A percentile compares a stretch with the other conserved stretches of the same genome.
These are phyloP conservation scores for Zaprionus gabonicus DNA, from an alignment of 1,140 invertebrate genomes.

Conservation along the genomic window DNA sequence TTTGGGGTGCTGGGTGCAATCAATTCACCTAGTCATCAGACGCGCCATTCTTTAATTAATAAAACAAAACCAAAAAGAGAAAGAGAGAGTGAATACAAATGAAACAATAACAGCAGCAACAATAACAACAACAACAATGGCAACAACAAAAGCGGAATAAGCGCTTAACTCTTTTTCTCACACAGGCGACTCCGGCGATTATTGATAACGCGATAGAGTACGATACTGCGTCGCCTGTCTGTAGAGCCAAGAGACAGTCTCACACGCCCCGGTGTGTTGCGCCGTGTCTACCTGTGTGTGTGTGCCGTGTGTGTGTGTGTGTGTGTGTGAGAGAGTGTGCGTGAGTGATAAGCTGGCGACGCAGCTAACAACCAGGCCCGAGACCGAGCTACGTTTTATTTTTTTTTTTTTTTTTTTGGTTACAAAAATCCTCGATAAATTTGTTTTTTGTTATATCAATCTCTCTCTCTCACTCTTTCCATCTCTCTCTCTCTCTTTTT, in stretches of 20 bases:
- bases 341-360: conserved; percentile 65
- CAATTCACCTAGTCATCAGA: conserved; percentile 30
- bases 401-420: background rate
- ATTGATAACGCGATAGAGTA: conserved; percentile 54
- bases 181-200: conserved; percentile 15
- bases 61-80: conserved; percentile 47
- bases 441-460: background rate
- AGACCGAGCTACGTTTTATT: conserved; percentile 31
- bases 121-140: background rate
- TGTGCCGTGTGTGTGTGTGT: background rate
- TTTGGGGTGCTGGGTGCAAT: conserved; percentile 17
- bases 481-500: background rate
- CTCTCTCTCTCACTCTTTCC: background rate
- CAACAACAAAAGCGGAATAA: conserved; percentile 29
- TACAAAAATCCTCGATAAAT: conserved; percentile 40
- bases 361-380: conserved; percentile 52
- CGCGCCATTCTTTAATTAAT: conserved; percentile 61
- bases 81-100: conserved; percentile 15
- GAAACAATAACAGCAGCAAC: conserved; percentile 14
- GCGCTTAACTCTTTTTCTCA: conserved; percentile 51
- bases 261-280: conserved; percentile 17
- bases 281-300: conserved; percentile 10
- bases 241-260: conserved; percentile 14
- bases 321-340: background rate
- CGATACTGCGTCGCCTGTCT: conserved; percentile 10